A percentile compares a stretch with the other conserved stretches of the same genome.
Evolutionary conservation across 2,797 vertebrate species (phyloP).

Genomic region (Odontamblyopus lacepedii): DNA sequence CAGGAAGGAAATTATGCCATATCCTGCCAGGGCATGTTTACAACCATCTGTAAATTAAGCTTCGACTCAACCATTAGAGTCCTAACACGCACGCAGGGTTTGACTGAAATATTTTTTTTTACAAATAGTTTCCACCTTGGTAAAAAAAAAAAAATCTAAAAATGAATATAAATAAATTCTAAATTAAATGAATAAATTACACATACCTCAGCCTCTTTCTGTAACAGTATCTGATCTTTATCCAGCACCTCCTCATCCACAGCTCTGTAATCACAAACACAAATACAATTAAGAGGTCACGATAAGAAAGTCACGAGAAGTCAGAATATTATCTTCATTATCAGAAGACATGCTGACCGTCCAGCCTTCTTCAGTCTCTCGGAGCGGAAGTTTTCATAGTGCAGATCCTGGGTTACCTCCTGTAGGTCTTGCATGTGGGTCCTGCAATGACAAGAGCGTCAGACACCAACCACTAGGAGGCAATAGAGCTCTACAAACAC

Average conservation of each 20-base stretch:
- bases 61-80: slow-evolving; percentile 15
- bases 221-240: slow-evolving; percentile 92
- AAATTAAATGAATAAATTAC: not conserved
- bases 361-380: slow-evolving; percentile 88
- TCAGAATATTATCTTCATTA: not conserved
- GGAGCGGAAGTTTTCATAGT: slow-evolving; percentile 92
- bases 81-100: not conserved
- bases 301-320: not conserved
- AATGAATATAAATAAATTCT: no score
- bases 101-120: not conserved
- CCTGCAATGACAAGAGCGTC: slow-evolving; percentile 63
- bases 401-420: slow-evolving; percentile 90
- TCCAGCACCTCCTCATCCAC: slow-evolving; percentile 90
- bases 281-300: not conserved
- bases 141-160: no score
- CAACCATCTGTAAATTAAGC: slow-evolving; percentile 51
- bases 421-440: slow-evolving; percentile 93
- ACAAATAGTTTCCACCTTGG: no score
- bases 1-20: slow-evolving; percentile 66
- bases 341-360: slow-evolving; percentile 51
- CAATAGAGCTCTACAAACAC: slow-evolving; percentile 30
- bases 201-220: slow-evolving; percentile 92
- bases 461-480: slow-evolving; percentile 51
- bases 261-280: slow-evolving; percentile 65
- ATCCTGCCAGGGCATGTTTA: slow-evolving; percentile 70